phyloP scores from a whole-genome alignment of 2,113 vertebrate genomes.

The Notarius lentiginosus region DNA sequence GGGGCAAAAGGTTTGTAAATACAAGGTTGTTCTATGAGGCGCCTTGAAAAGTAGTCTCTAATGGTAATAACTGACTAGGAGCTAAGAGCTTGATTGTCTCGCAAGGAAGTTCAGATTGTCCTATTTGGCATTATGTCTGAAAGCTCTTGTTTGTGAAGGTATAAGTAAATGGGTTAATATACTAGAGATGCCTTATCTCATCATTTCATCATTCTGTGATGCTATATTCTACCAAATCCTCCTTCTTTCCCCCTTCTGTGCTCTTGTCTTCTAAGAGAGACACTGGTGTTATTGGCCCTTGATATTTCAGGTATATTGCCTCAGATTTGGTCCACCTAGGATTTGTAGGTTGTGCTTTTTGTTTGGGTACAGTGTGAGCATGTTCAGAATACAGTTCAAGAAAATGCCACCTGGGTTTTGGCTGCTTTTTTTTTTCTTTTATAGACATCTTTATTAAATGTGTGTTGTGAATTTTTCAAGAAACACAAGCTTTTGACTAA shows the following conservation, averaged over 20 bases:
- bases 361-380: background rate
- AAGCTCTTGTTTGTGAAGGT: background rate
- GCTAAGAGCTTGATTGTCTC: background rate
- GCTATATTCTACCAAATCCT: background rate
- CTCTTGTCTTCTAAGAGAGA: slow-evolving; percentile 21
- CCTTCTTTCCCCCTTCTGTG: background rate
- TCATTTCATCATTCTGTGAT: background rate
- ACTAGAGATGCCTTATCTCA: background rate
- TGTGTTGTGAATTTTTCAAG: background rate
- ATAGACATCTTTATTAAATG: background rate
- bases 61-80: background rate
- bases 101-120: background rate
- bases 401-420: slow-evolving; percentile 23
- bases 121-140: background rate
- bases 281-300: slow-evolving; percentile 37
- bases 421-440: background rate
- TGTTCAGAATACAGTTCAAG: slow-evolving; percentile 28
- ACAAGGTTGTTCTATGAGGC: background rate
- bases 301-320: slow-evolving; percentile 44
- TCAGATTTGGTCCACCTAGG: slow-evolving; percentile 8
- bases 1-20: background rate
- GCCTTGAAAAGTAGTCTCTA: background rate
- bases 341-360: background rate
- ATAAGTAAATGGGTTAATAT: background rate
- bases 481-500: background rate